Conservation (phyloP, 2,113 vertebrate genomes). For the Tenebrosternarchus preto region DNA sequence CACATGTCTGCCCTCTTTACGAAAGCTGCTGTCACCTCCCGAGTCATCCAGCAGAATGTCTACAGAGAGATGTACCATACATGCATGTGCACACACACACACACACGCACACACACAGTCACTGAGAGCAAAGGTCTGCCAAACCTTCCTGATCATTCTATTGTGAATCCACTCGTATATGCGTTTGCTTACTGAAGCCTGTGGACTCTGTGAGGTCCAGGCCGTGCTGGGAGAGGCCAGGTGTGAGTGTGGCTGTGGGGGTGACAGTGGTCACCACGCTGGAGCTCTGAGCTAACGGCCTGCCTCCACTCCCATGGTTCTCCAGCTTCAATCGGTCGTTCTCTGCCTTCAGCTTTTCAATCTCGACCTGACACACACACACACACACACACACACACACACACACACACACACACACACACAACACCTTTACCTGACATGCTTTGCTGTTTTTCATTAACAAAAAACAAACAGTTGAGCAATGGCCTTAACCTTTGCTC, state of each 20-base stretch:
- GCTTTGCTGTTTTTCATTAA: too few species aligned
- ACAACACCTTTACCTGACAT: background rate
- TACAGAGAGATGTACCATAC: slow-evolving; percentile 60
- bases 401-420: background rate
- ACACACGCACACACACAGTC: background rate
- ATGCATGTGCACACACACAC: background rate
- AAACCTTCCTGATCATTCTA: too few species aligned
- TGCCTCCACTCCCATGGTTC: slow-evolving; percentile 83
- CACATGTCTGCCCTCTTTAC: slow-evolving; percentile 92
- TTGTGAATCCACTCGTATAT: too few species aligned
- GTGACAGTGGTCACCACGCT: slow-evolving; percentile 77
- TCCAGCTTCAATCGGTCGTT: slow-evolving; percentile 93
- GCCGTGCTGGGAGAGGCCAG: slow-evolving; percentile 85
- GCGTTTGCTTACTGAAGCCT: slow-evolving; percentile 83
- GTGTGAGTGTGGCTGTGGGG: slow-evolving; percentile 71
- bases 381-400: slow-evolving; percentile 3
- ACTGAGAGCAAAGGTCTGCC: background rate
- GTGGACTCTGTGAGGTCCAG: slow-evolving; percentile 92
- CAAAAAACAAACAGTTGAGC: too few species aligned
- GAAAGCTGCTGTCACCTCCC: slow-evolving; percentile 80
- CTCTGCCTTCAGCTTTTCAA: slow-evolving; percentile 93
- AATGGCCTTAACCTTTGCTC: too few species aligned
- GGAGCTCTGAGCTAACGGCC: slow-evolving; percentile 85
- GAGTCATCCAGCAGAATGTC: slow-evolving; percentile 95
- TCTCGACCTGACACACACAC: slow-evolving; percentile 80